Conservation (phyloP, 2,888 invertebrate species). For the Cheilosia vernalis region DNA sequence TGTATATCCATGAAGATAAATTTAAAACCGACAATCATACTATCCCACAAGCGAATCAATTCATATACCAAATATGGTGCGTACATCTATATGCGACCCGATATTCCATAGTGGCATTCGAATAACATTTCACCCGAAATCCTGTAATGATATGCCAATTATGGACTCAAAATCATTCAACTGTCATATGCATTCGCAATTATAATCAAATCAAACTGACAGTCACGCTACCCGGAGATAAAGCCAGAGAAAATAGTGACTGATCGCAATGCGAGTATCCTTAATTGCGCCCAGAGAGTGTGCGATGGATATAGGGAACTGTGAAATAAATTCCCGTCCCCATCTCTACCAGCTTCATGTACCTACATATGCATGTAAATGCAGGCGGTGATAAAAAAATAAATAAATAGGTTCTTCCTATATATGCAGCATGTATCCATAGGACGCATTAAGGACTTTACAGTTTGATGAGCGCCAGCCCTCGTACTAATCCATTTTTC, state of each 20-base stretch:
- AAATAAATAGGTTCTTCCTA: not conserved
- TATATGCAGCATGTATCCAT: constrained; percentile 8
- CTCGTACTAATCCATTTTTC: constrained; percentile 57
- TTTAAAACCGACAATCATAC: not conserved
- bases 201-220: constrained; percentile 72
- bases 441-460: constrained; percentile 45
- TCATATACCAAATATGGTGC: not conserved
- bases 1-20: not conserved
- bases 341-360: not conserved
- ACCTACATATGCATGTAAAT: constrained; percentile 1
- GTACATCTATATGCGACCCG: too few relatives aligned
- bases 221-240: constrained; percentile 13
- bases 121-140: constrained; percentile 57
- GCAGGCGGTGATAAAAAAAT: not conserved
- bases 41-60: not conserved
- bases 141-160: constrained; percentile 73
- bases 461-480: constrained; percentile 33
- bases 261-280: constrained; percentile 65
- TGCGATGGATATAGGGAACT: constrained; percentile 18
- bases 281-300: constrained; percentile 56
- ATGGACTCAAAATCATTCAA: constrained; percentile 69
- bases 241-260: constrained; percentile 10
- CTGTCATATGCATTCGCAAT: constrained; percentile 74
- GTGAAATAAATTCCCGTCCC: not conserved
- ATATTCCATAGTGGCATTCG: constrained; percentile 16